A percentile compares a stretch with the other conserved stretches of the same genome.
These are phyloP conservation scores for Rana temporaria DNA, from an alignment of 2,113 vertebrate genomes.

Conservation along the genomic window DNA sequence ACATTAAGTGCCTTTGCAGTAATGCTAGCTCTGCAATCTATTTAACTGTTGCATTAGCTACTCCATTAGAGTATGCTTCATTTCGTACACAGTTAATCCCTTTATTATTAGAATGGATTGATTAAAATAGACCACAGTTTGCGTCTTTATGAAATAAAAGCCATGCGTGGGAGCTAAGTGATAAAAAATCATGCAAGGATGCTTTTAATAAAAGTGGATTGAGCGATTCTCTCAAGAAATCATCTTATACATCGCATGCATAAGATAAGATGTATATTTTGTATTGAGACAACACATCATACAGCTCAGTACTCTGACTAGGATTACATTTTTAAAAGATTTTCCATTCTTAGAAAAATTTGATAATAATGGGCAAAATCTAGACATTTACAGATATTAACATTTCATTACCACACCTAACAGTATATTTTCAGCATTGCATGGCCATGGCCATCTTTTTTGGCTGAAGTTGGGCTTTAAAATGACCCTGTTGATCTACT, in stretches of 20 bases:
- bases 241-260: not conserved
- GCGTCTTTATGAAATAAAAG: constrained; percentile 29
- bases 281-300: not conserved
- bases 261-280: not conserved
- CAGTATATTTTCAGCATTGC: too few species aligned
- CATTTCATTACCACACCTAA: too few species aligned
- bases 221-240: not conserved
- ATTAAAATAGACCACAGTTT: constrained; percentile 19
- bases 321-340: too few species aligned
- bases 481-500: too few species aligned
- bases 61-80: constrained; percentile 16
- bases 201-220: constrained; percentile 32
- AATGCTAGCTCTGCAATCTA: constrained; percentile 21
- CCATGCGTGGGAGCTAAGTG: constrained; percentile 20
- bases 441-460: too few species aligned
- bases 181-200: not conserved
- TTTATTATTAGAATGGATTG: constrained; percentile 32
- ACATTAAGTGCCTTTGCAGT: constrained; percentile 27
- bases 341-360: too few species aligned
- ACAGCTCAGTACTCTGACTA: not conserved
- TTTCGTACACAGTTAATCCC: constrained; percentile 39
- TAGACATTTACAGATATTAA: too few species aligned
- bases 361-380: too few species aligned
- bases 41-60: constrained; percentile 41
- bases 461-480: too few species aligned